phyloP scores from a whole-genome alignment of 2,797 vertebrate genomes.

The Melanitta fusca region DNA sequence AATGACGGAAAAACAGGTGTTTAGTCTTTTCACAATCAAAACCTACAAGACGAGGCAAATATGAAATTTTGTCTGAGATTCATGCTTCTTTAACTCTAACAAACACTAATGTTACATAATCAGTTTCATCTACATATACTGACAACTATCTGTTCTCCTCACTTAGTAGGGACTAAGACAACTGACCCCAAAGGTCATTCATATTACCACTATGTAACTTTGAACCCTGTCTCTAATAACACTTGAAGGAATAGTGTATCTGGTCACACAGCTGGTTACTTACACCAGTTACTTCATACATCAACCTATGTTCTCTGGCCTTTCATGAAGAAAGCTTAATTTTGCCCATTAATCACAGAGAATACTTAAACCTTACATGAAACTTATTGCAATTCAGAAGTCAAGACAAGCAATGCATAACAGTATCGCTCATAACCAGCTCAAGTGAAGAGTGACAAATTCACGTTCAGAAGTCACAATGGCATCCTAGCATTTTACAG shows the following conservation, averaged over 20 bases:
- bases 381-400: neutral
- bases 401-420: neutral
- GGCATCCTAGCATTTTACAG: neutral
- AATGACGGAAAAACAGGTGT: slow-evolving; percentile 67
- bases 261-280: neutral
- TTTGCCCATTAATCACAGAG: neutral
- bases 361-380: neutral
- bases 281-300: neutral
- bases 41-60: slow-evolving; percentile 60
- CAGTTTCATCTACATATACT: neutral
- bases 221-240: neutral
- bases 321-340: neutral
- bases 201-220: neutral
- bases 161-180: neutral
- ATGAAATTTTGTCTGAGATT: neutral
- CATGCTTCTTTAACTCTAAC: neutral
- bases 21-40: slow-evolving; percentile 66
- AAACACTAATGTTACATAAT: neutral
- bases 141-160: neutral
- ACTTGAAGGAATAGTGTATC: neutral
- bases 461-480: neutral
- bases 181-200: neutral
- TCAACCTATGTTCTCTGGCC: neutral
- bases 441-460: neutral
- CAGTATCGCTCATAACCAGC: neutral